A percentile compares a stretch with the other conserved stretches of the same genome.
These are phyloP conservation scores for Tragulus kanchil DNA, from an alignment of 2,113 vertebrate species.

Conservation along the genomic window DNA sequence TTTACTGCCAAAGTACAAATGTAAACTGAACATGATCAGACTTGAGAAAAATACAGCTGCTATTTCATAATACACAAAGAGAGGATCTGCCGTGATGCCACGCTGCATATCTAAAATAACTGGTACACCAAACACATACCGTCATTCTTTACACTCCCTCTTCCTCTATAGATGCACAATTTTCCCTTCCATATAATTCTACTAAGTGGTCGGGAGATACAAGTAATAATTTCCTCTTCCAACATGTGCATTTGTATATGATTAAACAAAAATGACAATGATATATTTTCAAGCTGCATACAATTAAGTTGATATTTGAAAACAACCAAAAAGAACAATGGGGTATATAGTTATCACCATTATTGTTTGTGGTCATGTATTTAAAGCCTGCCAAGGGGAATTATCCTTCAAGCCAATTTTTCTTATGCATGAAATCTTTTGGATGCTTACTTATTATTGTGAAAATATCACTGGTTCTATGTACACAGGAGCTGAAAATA, in stretches of 20 bases:
- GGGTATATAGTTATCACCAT: background rate
- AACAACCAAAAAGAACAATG: background rate
- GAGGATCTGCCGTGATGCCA: constrained; percentile 61
- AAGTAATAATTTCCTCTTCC: background rate
- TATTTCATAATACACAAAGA: constrained; percentile 44
- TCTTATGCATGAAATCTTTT: background rate
- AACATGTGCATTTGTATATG: background rate
- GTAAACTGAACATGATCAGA: constrained; percentile 61
- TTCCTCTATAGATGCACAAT: background rate
- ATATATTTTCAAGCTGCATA: background rate
- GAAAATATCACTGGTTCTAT: background rate
- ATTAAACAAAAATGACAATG: background rate
- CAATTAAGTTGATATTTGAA: constrained; percentile 13
- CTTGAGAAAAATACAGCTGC: constrained; percentile 55
- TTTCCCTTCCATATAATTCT: background rate
- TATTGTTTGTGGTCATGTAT: background rate
- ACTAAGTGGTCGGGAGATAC: background rate
- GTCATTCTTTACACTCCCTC: background rate
- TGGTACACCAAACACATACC: background rate
- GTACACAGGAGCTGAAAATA: background rate
- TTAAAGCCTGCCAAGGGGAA: background rate
- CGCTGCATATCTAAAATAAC: constrained; percentile 48
- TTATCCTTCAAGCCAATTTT: constrained; percentile 10
- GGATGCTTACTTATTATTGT: background rate
- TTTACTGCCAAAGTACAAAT: constrained; percentile 71